Evolutionary conservation across 2,797 vertebrate genomes (phyloP), one percentile per base, ranked within the genome.

Genomic region (Buceros bicornis): DNA sequence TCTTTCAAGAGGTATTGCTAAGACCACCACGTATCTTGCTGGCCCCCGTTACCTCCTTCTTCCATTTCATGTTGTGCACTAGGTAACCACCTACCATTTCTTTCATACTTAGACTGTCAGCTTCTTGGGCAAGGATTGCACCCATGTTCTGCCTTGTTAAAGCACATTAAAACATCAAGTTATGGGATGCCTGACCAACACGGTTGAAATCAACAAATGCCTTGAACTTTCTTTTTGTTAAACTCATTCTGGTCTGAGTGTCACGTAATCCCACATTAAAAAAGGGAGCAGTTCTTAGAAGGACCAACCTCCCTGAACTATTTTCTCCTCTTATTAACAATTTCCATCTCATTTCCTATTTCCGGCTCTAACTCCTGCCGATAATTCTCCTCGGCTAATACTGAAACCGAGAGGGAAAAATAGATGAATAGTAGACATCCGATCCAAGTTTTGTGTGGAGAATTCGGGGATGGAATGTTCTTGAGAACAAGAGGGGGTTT

Each of bases 321-420:
- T 94, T 96, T 96, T 88, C 40, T 74, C 47, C 47, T 78, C 89
- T 95, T 66, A 93, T 96, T 95, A 97, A 86, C 94, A 88, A 96
- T 96, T 97, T 96, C 95, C 94, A 96, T 93, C 94, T 96, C 89
- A 91, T 95, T 96, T 97, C 96, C 95, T 97, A 33, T 94, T 95
- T 97, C 95, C 87, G 79, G 69, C 76, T 90, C 92, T 72, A 95
- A 93, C 95, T 96, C 85, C 95, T 90, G 91, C 89, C 82, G 62
- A 93, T 94, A 97, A 96, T 94, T 22, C 35, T 83, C 70, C 91
- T 93, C 66, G 72, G 91, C 96, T 95, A 91, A 97, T 96, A 95
- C 7, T 90, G 96, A 97, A 96, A 94, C 89, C 91, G 93, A 96
- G 87, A 87, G 91, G 94, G 95, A 74, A 89, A 95, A 94, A 96